Conservation (phyloP, 2,113 vertebrate species). For the Macquaria ambigua region DNA sequence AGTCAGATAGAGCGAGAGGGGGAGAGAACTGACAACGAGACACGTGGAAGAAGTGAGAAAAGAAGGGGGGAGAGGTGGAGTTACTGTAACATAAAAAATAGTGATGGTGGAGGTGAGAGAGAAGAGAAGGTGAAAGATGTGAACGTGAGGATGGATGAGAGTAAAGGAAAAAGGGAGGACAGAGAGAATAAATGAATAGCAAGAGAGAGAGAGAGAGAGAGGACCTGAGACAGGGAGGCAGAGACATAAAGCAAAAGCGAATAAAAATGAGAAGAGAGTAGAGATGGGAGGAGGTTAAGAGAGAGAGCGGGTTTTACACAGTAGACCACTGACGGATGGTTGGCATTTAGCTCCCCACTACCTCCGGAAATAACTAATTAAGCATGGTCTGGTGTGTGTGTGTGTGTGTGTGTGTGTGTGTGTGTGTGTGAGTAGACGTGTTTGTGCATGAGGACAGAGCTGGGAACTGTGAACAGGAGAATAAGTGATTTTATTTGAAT, state of each 20-base stretch:
- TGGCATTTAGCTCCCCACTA: conserved; percentile 76
- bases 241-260: conserved; percentile 7
- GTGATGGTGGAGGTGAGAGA: neutral
- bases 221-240: neutral
- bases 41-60: neutral
- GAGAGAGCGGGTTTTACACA: conserved; percentile 43
- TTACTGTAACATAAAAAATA: neutral
- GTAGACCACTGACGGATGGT: conserved; percentile 70
- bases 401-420: conserved; percentile 51
- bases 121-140: conserved; percentile 7
- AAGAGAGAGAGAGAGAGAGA: neutral
- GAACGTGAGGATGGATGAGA: neutral
- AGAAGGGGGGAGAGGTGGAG: neutral
- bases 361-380: conserved; percentile 77
- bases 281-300: conserved; percentile 31
- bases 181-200: conserved; percentile 1
- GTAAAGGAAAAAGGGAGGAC: neutral
- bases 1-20: conserved; percentile 13
- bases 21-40: neutral
- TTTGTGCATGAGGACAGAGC: conserved; percentile 14
- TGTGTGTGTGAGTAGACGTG: conserved; percentile 24
- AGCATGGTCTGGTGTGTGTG: conserved; percentile 53
- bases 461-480: conserved; percentile 2
- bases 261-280: conserved; percentile 22
- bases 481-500: conserved; percentile 37